Evolutionary conservation across 2,113 vertebrate species (phyloP).

Genomic region (Amphiprion ocellaris): DNA sequence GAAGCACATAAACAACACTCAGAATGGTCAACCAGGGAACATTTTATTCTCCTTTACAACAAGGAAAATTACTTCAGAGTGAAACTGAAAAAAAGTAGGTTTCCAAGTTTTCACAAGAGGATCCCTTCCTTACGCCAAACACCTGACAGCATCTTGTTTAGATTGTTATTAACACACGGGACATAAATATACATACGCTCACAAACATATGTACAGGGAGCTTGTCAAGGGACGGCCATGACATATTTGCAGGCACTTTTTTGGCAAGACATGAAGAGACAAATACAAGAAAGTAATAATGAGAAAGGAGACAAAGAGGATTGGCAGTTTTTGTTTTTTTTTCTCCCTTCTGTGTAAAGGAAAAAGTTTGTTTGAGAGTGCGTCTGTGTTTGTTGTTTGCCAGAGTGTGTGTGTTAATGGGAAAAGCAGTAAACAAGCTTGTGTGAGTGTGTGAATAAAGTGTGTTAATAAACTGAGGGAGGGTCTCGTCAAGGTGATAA

Average conservation of each 20-base stretch:
- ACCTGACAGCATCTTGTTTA: conserved; percentile 14
- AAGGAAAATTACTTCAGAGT: conserved; percentile 9
- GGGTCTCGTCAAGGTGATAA: conserved; percentile 77
- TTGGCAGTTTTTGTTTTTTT: conserved; percentile 12
- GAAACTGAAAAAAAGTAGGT: conserved; percentile 23
- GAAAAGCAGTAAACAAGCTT: conserved; percentile 33
- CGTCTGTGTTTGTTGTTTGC: conserved; percentile 30
- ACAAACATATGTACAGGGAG: conserved; percentile 22
- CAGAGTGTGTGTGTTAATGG: conserved; percentile 56
- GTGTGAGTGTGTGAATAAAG: conserved; percentile 11
- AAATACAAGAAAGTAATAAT: conserved; percentile 57
- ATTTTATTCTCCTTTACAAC: background rate
- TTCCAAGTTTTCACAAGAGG: conserved; percentile 39
- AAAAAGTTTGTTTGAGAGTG: conserved; percentile 39
- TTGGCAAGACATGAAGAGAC: conserved; percentile 67
- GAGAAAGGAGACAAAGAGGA: conserved; percentile 51
- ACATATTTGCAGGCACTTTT: conserved; percentile 43
- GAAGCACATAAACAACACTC: conserved; percentile 2
- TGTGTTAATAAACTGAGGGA: conserved; percentile 76
- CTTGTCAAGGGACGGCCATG: conserved; percentile 21
- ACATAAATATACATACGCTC: conserved; percentile 8
- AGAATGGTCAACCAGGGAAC: conserved; percentile 4
- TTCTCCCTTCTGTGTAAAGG: conserved; percentile 15
- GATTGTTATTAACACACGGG: conserved; percentile 6
- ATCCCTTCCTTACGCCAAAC: conserved; percentile 19